A percentile compares a stretch with the other conserved stretches of the same genome.
Evolutionary conservation across 2,888 invertebrate species (phyloP).

Genomic region (Xestobium rufovillosum): DNA sequence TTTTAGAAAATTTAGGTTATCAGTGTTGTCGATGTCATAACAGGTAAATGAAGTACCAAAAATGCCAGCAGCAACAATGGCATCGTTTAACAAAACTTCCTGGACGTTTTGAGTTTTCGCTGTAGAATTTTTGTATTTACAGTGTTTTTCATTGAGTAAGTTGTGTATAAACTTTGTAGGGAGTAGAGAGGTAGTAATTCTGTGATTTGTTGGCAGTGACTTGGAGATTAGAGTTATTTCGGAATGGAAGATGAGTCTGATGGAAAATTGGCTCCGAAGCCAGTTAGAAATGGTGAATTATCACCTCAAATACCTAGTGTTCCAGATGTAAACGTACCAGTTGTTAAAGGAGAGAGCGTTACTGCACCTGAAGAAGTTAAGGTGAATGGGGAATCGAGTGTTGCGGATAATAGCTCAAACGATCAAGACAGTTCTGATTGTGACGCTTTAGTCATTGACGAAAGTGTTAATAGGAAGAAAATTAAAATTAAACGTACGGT

Average conservation of each 20-base stretch:
- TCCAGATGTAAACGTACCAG: slow-evolving; percentile 17
- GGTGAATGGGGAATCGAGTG: slow-evolving; percentile 9
- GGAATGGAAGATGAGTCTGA: slow-evolving; percentile 42
- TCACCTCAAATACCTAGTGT: neutral
- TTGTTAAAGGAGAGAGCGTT: slow-evolving; percentile 30
- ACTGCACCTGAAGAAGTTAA: too few relatives aligned
- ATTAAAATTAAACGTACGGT: slow-evolving; percentile 14
- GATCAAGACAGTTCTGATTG: slow-evolving; percentile 39
- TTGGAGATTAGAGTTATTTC: slow-evolving; percentile 19
- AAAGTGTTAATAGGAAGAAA: slow-evolving; percentile 30
- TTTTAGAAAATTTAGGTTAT: too few relatives aligned
- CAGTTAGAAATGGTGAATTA: slow-evolving; percentile 10
- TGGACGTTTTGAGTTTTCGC: too few relatives aligned
- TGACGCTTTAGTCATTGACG: slow-evolving; percentile 41
- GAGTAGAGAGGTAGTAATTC: neutral
- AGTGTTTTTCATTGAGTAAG: too few relatives aligned
- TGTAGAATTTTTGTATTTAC: too few relatives aligned
- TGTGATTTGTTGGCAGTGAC: neutral
- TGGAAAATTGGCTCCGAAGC: neutral
- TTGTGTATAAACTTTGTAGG: neutral
- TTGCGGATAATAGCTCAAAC: slow-evolving; percentile 21
- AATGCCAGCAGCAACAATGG: too few relatives aligned
- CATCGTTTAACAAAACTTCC: too few relatives aligned
- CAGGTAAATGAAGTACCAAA: too few relatives aligned
- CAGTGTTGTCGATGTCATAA: slow-evolving; percentile 1